phyloP scores from a whole-genome alignment of 2,113 vertebrate species.

The Lanius collurio region DNA sequence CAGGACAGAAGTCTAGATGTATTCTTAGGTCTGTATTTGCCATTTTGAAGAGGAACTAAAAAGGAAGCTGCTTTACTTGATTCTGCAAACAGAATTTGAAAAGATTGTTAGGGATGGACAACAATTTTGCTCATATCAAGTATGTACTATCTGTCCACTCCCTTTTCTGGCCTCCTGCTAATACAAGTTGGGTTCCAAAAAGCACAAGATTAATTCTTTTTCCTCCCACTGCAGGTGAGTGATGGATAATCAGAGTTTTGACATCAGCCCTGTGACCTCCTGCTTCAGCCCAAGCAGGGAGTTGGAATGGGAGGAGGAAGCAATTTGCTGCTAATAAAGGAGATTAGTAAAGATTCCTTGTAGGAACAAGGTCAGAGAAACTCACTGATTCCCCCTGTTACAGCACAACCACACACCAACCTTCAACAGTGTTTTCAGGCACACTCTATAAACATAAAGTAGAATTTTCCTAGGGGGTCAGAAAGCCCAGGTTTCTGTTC shows the following conservation, averaged over 20 bases:
- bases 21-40: not conserved
- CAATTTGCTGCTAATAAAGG: constrained; percentile 6
- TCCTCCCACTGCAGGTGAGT: not conserved
- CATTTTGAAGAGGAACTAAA: not conserved
- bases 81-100: not conserved
- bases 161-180: not conserved
- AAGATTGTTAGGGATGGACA: rapidly evolving
- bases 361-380: not conserved
- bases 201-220: not conserved
- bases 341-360: not conserved
- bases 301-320: not conserved
- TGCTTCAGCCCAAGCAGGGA: not conserved
- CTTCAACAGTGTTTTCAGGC: not conserved
- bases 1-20: not conserved
- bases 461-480: not conserved
- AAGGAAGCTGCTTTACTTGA: not conserved
- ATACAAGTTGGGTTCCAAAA: not conserved
- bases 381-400: not conserved
- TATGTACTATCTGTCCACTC: rapidly evolving
- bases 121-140: not conserved
- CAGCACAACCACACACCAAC: not conserved
- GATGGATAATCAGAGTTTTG: not conserved
- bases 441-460: not conserved
- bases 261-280: not conserved
- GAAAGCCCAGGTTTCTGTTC: not conserved